These are phyloP conservation scores for Rhamnusium bicolor DNA, from an alignment of 2,888 invertebrate genomes.

Conservation along the genomic window DNA sequence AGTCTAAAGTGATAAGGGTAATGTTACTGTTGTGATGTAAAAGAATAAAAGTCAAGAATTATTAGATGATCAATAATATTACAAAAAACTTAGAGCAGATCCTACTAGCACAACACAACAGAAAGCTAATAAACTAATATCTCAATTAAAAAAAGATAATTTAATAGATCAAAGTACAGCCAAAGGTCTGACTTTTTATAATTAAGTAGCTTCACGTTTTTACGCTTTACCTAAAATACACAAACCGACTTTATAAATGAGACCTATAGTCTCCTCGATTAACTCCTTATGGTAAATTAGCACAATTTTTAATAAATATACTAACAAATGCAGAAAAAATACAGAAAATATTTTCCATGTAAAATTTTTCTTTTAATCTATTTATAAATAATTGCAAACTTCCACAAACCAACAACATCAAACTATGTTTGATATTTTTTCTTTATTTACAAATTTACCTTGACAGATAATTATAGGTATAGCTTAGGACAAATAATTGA, in stretches of 20 bases:
- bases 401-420: background rate
- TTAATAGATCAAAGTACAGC: no score
- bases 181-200: no score
- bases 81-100: no score
- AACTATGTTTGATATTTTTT: background rate
- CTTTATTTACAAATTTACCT: slow-evolving; percentile 6
- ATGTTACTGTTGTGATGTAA: no score
- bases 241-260: background rate
- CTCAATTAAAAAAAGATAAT: no score
- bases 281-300: background rate
- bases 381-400: background rate
- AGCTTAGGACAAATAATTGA: background rate
- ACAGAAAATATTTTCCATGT: background rate
- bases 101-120: no score
- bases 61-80: no score
- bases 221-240: no score
- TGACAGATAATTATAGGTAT: background rate
- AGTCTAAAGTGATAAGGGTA: no score
- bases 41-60: no score
- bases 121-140: no score
- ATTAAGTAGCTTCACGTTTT: no score
- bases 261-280: slow-evolving; percentile 7
- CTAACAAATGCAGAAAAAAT: background rate
- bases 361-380: background rate
- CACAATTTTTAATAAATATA: background rate